phyloP scores from a whole-genome alignment of 2,797 vertebrate species.

The Ctenosaura bakeri region DNA sequence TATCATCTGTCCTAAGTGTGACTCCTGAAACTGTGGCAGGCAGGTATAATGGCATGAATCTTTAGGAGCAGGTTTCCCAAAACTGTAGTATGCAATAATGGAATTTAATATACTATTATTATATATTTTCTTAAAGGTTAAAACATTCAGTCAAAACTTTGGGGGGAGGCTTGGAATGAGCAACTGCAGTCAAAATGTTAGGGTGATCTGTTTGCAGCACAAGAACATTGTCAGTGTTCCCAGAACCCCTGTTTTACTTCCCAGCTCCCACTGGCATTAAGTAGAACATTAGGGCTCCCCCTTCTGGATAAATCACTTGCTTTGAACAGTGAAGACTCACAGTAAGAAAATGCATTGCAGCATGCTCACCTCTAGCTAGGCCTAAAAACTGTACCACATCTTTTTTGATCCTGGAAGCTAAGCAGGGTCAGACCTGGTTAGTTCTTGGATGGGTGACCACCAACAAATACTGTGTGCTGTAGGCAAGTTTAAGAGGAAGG shows the following conservation, averaged over 20 bases:
- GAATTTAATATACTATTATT: neutral
- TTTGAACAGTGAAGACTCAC: neutral
- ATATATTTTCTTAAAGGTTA: neutral
- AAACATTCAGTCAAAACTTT: neutral
- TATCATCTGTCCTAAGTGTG: neutral
- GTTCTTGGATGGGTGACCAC: too few species aligned
- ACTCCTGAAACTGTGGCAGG: neutral
- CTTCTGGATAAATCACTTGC: constrained; percentile 58
- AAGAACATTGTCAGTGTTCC: neutral
- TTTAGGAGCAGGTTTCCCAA: neutral
- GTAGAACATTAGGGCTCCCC: constrained; percentile 61
- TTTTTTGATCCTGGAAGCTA: too few species aligned
- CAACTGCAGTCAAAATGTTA: neutral
- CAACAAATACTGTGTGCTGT: too few species aligned
- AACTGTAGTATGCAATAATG: neutral
- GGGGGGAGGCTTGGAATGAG: neutral
- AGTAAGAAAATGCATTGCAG: neutral
- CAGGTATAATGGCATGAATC: neutral
- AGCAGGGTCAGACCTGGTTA: too few species aligned
- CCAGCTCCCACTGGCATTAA: neutral
- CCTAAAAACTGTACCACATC: too few species aligned
- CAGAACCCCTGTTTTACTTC: too few species aligned
- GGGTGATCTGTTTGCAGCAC: neutral
- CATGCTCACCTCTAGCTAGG: too few species aligned
- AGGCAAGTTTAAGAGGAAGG: too few species aligned